Base-by-base conservation (phyloP, 2,888 invertebrate genomes). In the Tiliacea citrago region DNA sequence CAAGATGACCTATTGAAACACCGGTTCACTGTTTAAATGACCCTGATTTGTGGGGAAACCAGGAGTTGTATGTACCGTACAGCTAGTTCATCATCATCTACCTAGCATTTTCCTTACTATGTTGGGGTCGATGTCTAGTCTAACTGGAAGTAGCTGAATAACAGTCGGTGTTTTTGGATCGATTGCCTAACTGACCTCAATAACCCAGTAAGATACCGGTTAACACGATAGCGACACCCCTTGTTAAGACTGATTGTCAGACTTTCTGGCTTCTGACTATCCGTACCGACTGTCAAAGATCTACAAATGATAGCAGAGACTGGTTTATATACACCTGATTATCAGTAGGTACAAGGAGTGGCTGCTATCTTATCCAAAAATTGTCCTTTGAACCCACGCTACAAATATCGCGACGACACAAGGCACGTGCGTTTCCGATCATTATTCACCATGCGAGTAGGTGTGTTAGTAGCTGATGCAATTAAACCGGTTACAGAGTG, bases 401-500 rank as follows among this genome's bases (percentile, higher is more conserved):
- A 21, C 49, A 77, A 51, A 42, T 42, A 62, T 58, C 7, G 0
- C 29, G 5, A 29, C 45, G 21, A n/a, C 24, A 51, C 29, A 8
- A 16, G 35, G 8, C 84, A 62, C 62, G 80, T 63, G 66, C 49
- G 24, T 35, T 16, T 51, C 13, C 55, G 55, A 67, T 79, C 47
- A 47, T 21, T 57, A 18, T n/a, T n/a, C 53, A 61, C 61, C 21
- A 13, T 6, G 18, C 6, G 42, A 66, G 51, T 39, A 53, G 61
- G 53, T 55, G 47, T 63, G 67, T 18, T 53, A 53, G 47, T 24
- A 18, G 47, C 49, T 80, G 84, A 80, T 72, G 79, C 73, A 80
- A 80, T 58, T 13, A 7, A 79, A 72, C 84, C 67, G 49, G 67
- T 68, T 49, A 7, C 42, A 45, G 58, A 47, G 42, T 68, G 58